Percentiles rank a stretch among this genome's conserved stretches.
Evolutionary conservation across 2,888 invertebrate genomes (phyloP).

Genomic region (Drosophila mulleri): DNA sequence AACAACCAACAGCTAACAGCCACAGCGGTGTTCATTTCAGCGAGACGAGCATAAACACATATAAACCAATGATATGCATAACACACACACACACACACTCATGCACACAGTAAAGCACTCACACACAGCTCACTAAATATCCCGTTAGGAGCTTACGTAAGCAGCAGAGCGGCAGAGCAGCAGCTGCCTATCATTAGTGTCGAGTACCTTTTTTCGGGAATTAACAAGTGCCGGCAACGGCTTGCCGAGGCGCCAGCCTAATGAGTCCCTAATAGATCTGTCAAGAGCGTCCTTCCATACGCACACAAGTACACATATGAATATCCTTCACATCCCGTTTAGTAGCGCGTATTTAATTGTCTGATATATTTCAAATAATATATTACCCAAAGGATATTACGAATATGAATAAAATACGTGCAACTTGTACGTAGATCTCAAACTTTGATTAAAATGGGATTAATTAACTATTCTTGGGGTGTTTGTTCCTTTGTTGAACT

Average conservation of each 20-base stretch:
- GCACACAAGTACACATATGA: not conserved
- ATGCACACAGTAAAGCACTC: constrained; percentile 33
- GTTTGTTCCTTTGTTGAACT: not conserved
- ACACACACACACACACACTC: constrained; percentile 30
- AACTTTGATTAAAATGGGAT: not conserved
- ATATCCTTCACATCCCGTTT: not conserved
- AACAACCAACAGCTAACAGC: constrained; percentile 8
- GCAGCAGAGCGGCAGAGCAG: constrained; percentile 52
- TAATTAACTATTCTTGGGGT: not conserved
- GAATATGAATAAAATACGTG: not conserved
- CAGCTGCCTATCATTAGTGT: constrained; percentile 57
- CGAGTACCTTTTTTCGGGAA: constrained; percentile 69
- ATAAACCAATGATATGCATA: constrained; percentile 73
- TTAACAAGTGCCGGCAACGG: constrained; percentile 27
- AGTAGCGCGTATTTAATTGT: constrained; percentile 6
- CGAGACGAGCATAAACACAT: constrained; percentile 72
- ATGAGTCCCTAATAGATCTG: constrained; percentile 50
- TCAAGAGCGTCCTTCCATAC: constrained; percentile 16
- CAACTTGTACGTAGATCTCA: not conserved
- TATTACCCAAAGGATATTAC: not conserved
- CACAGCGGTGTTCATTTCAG: constrained; percentile 68
- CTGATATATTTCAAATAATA: not conserved
- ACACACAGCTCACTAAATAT: constrained; percentile 62
- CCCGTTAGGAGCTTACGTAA: constrained; percentile 79
- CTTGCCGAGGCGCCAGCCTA: constrained; percentile 25